Evolutionary conservation across 2,888 invertebrate genomes (phyloP), one percentile per base, ranked within the genome.

Genomic region (Platycheirus albimanus): DNA sequence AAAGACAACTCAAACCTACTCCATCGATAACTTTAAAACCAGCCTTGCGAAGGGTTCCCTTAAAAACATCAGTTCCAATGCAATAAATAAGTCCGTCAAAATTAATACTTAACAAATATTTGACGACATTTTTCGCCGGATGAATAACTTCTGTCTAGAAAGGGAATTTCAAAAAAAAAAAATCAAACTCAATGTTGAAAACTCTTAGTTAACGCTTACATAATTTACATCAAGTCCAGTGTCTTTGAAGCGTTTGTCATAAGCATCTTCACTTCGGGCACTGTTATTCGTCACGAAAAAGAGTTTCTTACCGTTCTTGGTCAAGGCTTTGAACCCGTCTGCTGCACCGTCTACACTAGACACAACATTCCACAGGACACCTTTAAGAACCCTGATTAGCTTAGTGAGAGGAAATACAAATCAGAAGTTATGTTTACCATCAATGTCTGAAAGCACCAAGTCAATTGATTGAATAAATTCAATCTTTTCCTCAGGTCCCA

Each of bases 391-490:
- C 0, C 8, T 17, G 19, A n/a, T 47, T 33, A 45, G 20, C 8
- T 41, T 41, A 51, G 2, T 5, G 3, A 6, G 6, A 30, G n/a
- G n/a, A n/a, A n/a, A n/a, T n/a, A n/a, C n/a, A n/a, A n/a, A n/a
- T n/a, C n/a, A n/a, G n/a, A n/a, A n/a, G n/a, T 19, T 17, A 30
- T 11, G 30, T 87, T 88, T 89, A 92, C 93, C 94, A 89, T 94
- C 94, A 87, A 93, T 93, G 86, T 94, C 94, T 17, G 93, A 92
- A 70, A 93, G 88, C 47, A 93, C 91, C 58, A 90, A 90, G 86
- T 94, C 93, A 83, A 93, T 92, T 7, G 92, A 92, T 33, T 91
- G 87, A 1, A 93, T 30, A 81, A 92, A 91, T 52, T 85, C 72
- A 5, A 81, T 83, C 56, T 90, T 87, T 85, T 91, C 89, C 7